Base-by-base conservation (phyloP, 1,140 invertebrate genomes). In the Platyura marginata region DNA sequence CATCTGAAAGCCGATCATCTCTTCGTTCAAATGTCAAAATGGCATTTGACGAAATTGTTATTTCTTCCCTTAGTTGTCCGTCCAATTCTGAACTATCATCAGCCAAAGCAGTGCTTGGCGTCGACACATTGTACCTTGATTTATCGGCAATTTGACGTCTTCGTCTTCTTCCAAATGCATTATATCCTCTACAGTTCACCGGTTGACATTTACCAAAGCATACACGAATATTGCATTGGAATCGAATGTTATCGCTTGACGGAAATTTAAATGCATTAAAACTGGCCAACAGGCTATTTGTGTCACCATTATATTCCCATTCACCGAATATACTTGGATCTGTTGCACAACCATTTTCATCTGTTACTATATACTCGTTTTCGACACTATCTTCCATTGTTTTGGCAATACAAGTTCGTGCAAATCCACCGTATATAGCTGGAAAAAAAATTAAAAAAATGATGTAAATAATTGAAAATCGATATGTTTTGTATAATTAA, bases 211-310 rank as follows among this genome's bases (percentile, higher is more conserved):
- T 83, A 59, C 88, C 87, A 56, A 94, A 94, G 68, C 90, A 94
- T 3, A 94, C 88, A 36, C 89, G 71, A 56, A 94, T 90, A 57
- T 92, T 93, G 59, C 90, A 94, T 61, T 93, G 88, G 82, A 94
- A 94, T 61, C 87, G 68, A 50, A 94, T 88, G 55, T 90, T 92
- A 52, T 92, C 89, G 52, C 85, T 89, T 46, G 82, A 87, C 0
- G 89, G 90, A 73, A 95, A 95, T 59, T 95, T 94, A 60, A 95
- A 95, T 3, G 89, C 90, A 58, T 91, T 91, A 58, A 95, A 93
- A 46, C 79, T 75, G 33, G 88, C 88, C 53, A 82, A 67, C 18
- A 94, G 62, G 10, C 82, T 75, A 56, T 84, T 82, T 10, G 79
- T 79, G 25, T 87, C 81, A 4, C 79, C 71, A 54, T 86, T 84